A percentile compares a stretch with the other conserved stretches of the same genome.
These are phyloP conservation scores for Cosmorhoe ocellata DNA, from an alignment of 2,888 invertebrate species.

Conservation along the genomic window DNA sequence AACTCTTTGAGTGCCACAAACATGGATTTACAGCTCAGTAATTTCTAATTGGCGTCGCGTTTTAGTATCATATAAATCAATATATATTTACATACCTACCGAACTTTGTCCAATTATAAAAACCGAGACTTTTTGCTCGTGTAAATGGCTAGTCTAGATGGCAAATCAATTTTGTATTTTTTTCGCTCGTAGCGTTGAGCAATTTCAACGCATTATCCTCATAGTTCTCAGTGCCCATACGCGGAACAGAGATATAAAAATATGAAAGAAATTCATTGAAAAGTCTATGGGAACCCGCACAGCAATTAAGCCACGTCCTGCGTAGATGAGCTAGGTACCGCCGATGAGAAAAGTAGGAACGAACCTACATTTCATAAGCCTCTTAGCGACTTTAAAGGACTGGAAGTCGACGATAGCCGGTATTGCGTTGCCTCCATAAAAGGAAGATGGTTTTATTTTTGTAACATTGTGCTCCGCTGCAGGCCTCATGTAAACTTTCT, in stretches of 20 bases:
- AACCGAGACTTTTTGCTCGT: slow-evolving; percentile 22
- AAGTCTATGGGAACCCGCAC: slow-evolving; percentile 43
- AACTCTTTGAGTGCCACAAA: slow-evolving; percentile 11
- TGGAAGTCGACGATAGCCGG: slow-evolving; percentile 56
- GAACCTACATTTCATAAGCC: slow-evolving; percentile 33
- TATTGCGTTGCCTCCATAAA: slow-evolving; percentile 63
- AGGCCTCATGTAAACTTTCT: slow-evolving; percentile 57
- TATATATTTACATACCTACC: slow-evolving; percentile 23
- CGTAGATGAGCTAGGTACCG: slow-evolving; percentile 43
- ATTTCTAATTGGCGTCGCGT: slow-evolving; percentile 23
- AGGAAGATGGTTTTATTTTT: slow-evolving; percentile 64
- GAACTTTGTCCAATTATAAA: slow-evolving; percentile 5
- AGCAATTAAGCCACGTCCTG: slow-evolving; percentile 49
- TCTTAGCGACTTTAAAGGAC: slow-evolving; percentile 55
- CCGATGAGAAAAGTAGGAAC: slow-evolving; percentile 68
- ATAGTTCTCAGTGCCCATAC: slow-evolving; percentile 22
- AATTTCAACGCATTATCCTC: slow-evolving; percentile 27
- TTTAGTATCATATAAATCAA: slow-evolving; percentile 30
- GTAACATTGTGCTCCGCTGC: slow-evolving; percentile 54
- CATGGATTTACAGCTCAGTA: slow-evolving; percentile 17
- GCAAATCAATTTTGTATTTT: slow-evolving; percentile 11
- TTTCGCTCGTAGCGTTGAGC: slow-evolving; percentile 24
- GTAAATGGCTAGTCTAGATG: background rate
- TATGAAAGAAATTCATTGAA: slow-evolving; percentile 34
- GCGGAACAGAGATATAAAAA: slow-evolving; percentile 21